Conservation (phyloP, 2,888 invertebrate genomes). For the Teleogryllus oceanicus region DNA sequence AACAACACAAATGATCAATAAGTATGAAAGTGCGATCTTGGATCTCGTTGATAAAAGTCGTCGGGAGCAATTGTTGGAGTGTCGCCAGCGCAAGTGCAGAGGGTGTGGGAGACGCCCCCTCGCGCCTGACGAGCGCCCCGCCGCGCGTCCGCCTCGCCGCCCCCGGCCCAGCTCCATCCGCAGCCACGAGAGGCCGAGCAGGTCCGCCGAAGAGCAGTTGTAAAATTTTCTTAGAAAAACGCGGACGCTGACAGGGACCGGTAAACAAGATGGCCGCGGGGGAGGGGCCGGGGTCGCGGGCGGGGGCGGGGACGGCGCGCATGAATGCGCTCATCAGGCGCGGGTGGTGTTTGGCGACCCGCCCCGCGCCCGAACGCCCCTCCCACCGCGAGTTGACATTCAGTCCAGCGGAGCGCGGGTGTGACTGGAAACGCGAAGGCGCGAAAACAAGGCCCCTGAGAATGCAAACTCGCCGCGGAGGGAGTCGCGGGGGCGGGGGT, state of each 20-base stretch:
- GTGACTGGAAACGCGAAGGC: neutral
- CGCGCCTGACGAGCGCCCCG: too few relatives aligned
- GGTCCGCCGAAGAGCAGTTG: neutral
- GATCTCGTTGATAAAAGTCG: too few relatives aligned
- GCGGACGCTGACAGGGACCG: neutral
- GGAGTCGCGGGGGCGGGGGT: neutral
- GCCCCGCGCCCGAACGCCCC: neutral
- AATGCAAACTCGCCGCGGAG: conserved; percentile 6
- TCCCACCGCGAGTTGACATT: neutral
- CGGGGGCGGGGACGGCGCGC: neutral
- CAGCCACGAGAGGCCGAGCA: too few relatives aligned
- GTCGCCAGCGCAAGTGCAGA: too few relatives aligned
- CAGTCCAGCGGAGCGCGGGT: neutral
- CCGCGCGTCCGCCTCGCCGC: too few relatives aligned
- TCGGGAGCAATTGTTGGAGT: too few relatives aligned
- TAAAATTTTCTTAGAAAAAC: conserved; percentile 7
- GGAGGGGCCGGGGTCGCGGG: neutral
- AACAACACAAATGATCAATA: too few relatives aligned
- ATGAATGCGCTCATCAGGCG: conserved; percentile 10
- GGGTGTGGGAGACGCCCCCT: too few relatives aligned
- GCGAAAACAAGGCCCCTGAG: conserved; percentile 7
- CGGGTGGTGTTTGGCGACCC: conserved; percentile 7
- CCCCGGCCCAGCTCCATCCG: too few relatives aligned
- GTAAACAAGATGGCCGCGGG: neutral
- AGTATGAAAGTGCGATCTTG: too few relatives aligned